These are phyloP conservation scores for Poeciliopsis occidentalis DNA, from an alignment of 2,113 vertebrate genomes.

Conservation along the genomic window DNA sequence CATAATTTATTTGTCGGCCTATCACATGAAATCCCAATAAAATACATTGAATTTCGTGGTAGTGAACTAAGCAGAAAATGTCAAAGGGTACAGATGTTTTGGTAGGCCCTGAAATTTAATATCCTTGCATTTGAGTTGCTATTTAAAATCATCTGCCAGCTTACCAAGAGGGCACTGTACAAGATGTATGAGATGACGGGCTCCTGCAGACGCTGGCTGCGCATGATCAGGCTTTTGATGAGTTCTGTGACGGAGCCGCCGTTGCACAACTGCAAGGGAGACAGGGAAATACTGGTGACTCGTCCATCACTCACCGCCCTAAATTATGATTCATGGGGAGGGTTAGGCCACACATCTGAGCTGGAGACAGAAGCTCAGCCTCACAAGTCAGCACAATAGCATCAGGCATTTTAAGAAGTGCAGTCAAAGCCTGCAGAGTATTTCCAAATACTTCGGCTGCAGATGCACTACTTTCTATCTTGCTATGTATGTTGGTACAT, in stretches of 20 bases:
- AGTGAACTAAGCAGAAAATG: neutral
- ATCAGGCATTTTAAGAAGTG: conserved; percentile 11
- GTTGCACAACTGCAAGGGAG: conserved; percentile 89
- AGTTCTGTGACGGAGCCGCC: conserved; percentile 98
- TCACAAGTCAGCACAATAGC: conserved; percentile 20
- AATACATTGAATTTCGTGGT: neutral
- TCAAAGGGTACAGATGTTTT: neutral
- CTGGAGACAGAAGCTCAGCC: conserved; percentile 17
- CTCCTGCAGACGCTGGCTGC: conserved; percentile 87
- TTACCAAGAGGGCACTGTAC: conserved; percentile 92
- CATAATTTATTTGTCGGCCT: neutral
- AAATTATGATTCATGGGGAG: conserved; percentile 62
- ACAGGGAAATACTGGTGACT: conserved; percentile 66
- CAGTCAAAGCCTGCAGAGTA: neutral
- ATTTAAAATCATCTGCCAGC: conserved; percentile 58
- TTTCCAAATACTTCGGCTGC: neutral
- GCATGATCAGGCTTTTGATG: conserved; percentile 91
- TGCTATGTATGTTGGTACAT: neutral
- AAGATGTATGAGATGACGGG: conserved; percentile 93
- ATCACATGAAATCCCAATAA: neutral
- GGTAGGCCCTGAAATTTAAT: conserved; percentile 32
- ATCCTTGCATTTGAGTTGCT: conserved; percentile 61
- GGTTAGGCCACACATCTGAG: conserved; percentile 36
- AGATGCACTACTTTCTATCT: neutral
- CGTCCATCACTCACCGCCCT: conserved; percentile 61